Base-by-base conservation (phyloP, 2,113 vertebrate species). In the Dendrocopos noguchii region DNA sequence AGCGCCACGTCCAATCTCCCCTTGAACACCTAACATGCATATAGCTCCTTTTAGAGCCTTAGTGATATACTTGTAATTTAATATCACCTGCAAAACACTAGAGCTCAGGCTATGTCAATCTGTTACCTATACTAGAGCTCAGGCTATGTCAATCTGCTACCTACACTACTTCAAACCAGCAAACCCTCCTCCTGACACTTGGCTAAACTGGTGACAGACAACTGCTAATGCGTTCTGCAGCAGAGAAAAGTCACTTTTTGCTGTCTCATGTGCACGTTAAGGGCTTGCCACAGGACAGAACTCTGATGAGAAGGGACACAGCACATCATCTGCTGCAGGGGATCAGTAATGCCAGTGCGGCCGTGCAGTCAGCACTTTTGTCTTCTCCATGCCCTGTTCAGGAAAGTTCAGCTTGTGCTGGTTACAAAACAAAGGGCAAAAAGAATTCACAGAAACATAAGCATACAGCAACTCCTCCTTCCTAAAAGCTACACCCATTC, bases 271-370 rank as follows among this genome's bases (percentile, higher is more conserved):
- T 70, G 73, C 52, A 83, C 53, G 44, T 93, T 87, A 95, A 93
- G 84, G 75, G 91, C 84, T 24, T 93, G 87, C 85, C 67, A 74
- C 84, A 85, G 84, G 71, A 93, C 88, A 95, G 64, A 92, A 94
- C 92, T 96, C 90, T 94, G 82, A 85, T 92, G 91, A 87, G 83
- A 96, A 89, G 88, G 78, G 81, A 95, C 93, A 87, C 94, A 92
- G 81, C 91, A 80, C 15, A 68, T 87, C 88, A 95, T 91, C 84
- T 93, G 91, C 93, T 92, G 74, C 90, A 95, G 53, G 60, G 93
- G 90, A 96, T 95, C 91, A 96, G 93, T 88, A 91, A 90, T 39
- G 93, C 10, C 1, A 89, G 79, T 83, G 93, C 84, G 89, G 84
- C 68, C 10, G 0, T 88, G 80, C 65, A 25, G 78, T 96, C 95